Conservation (phyloP, 1,140 invertebrate species). For the Sitodiplosis mosellana region DNA sequence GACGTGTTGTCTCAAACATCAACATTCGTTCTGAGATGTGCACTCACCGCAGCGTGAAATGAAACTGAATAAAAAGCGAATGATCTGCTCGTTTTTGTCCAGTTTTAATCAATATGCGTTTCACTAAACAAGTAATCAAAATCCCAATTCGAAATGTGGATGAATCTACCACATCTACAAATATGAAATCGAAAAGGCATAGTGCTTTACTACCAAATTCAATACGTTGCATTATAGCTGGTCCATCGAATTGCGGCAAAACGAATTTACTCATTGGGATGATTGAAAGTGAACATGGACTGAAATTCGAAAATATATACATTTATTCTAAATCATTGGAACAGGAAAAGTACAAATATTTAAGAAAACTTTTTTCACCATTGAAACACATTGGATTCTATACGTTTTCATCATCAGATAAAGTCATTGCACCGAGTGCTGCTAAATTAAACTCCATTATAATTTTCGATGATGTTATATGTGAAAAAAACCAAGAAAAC, state of each 20-base stretch:
- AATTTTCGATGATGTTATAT: slow-evolving; percentile 24
- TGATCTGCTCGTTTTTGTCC: neutral
- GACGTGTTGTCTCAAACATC: too few relatives aligned
- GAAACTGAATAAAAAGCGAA: too few relatives aligned
- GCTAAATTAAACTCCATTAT: slow-evolving; percentile 14
- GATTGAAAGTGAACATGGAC: slow-evolving; percentile 16
- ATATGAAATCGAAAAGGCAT: slow-evolving; percentile 13
- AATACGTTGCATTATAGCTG: slow-evolving; percentile 13
- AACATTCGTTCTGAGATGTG: too few relatives aligned
- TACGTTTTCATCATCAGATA: slow-evolving; percentile 5
- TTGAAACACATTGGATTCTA: slow-evolving; percentile 11
- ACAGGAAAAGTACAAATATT: slow-evolving; percentile 15
- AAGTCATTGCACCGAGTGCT: slow-evolving; percentile 7
- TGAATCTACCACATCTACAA: slow-evolving; percentile 11
- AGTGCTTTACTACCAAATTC: slow-evolving; percentile 13
- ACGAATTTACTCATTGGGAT: slow-evolving; percentile 20
- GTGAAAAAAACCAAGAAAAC: slow-evolving; percentile 15
- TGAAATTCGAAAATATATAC: slow-evolving; percentile 20
- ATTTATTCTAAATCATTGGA: slow-evolving; percentile 15
- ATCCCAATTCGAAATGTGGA: slow-evolving; percentile 5
- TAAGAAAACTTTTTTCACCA: slow-evolving; percentile 11
- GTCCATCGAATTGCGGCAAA: slow-evolving; percentile 19
- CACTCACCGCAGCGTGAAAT: too few relatives aligned
- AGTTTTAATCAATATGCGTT: slow-evolving; percentile 7
- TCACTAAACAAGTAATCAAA: slow-evolving; percentile 7